These are phyloP conservation scores for Ctenoplectra terminalis DNA, from an alignment of 1,140 invertebrate genomes.

Conservation along the genomic window DNA sequence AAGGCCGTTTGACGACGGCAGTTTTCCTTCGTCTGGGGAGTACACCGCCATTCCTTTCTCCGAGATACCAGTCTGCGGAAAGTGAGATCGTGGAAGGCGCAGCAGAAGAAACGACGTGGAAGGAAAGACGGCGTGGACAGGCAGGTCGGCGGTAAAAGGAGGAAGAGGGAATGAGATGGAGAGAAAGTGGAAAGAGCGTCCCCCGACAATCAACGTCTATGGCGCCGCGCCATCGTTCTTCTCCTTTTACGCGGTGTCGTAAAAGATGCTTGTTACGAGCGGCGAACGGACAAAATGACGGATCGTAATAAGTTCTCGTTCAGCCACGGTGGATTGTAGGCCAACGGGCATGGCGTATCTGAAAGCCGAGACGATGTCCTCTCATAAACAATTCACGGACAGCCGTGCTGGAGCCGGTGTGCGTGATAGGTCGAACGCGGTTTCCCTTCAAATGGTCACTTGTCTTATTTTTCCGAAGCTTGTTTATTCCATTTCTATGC, in stretches of 20 bases:
- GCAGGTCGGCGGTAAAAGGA: neutral
- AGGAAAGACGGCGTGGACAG: slow-evolving; percentile 31
- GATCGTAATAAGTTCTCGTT: slow-evolving; percentile 73
- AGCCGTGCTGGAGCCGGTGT: neutral
- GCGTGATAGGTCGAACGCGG: neutral
- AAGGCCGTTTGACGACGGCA: slow-evolving; percentile 54
- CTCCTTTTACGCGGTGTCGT: slow-evolving; percentile 71
- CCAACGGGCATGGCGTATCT: slow-evolving; percentile 1
- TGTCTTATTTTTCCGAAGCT: slow-evolving; percentile 35
- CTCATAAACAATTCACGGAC: slow-evolving; percentile 46
- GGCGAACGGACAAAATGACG: slow-evolving; percentile 72
- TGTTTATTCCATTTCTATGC: neutral
- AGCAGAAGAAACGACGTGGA: slow-evolving; percentile 32
- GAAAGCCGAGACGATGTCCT: slow-evolving; percentile 26
- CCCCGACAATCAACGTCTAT: slow-evolving; percentile 75
- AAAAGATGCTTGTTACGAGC: slow-evolving; percentile 77
- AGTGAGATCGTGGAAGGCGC: slow-evolving; percentile 32
- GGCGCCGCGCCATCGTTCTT: slow-evolving; percentile 74
- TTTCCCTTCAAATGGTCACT: neutral
- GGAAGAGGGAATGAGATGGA: neutral
- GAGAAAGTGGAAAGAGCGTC: slow-evolving; percentile 41
- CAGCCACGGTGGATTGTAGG: slow-evolving; percentile 45
- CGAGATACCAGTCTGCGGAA: slow-evolving; percentile 40
- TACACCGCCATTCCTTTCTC: slow-evolving; percentile 55
- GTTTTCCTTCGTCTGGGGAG: slow-evolving; percentile 60